A percentile compares a stretch with the other conserved stretches of the same genome.
Evolutionary conservation across 2,113 vertebrate species (phyloP).

Genomic region (Pionites leucogaster): DNA sequence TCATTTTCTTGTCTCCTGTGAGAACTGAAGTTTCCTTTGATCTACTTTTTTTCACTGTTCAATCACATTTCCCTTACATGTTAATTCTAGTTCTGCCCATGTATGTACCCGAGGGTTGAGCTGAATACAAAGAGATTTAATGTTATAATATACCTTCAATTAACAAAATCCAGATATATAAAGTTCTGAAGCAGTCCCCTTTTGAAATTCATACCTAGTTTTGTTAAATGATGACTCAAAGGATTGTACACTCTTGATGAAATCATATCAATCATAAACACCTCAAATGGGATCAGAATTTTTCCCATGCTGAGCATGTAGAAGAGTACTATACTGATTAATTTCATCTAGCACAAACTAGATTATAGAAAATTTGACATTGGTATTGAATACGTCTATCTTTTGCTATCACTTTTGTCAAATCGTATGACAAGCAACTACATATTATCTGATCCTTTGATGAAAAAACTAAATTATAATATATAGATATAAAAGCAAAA

Average conservation of each 20-base stretch:
- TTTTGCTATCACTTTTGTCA: neutral
- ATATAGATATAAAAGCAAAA: neutral
- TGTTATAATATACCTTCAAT: neutral
- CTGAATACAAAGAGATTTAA: neutral
- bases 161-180: neutral
- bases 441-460: neutral
- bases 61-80: neutral
- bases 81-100: neutral
- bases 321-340: neutral
- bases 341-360: neutral
- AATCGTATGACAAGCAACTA: neutral
- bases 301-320: neutral
- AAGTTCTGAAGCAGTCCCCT: neutral
- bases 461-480: neutral
- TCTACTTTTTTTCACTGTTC: neutral
- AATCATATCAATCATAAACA: neutral
- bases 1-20: conserved; percentile 12
- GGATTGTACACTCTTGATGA: neutral
- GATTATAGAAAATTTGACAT: neutral
- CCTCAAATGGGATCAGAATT: neutral
- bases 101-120: neutral
- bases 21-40: conserved; percentile 1
- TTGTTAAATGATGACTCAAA: neutral
- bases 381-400: neutral
- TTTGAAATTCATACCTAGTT: neutral